These are phyloP conservation scores for Steinernema scapterisci DNA, from an alignment of 2,888 invertebrate species.

Conservation along the genomic window DNA sequence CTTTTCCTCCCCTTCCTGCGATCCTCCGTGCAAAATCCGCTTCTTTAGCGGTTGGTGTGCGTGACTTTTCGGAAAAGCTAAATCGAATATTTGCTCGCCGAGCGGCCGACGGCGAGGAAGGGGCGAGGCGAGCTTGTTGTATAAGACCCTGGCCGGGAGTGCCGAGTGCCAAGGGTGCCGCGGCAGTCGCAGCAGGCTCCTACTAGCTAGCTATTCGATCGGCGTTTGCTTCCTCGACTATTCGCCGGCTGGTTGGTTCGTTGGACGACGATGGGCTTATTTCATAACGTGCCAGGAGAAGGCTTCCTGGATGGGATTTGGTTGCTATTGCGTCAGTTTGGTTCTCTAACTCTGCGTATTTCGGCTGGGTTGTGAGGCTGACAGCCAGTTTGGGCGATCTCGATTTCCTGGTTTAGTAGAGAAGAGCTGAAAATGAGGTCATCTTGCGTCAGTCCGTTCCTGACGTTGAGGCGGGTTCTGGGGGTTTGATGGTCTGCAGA, in stretches of 20 bases:
- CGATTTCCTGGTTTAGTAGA: too few relatives aligned
- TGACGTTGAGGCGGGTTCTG: too few relatives aligned
- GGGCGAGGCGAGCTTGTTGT: constrained; percentile 2
- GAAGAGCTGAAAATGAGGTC: too few relatives aligned
- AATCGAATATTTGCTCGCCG: constrained; percentile 19
- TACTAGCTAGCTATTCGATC: background rate
- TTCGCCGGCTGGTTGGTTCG: background rate
- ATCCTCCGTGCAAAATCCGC: constrained; percentile 26
- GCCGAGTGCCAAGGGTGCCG: constrained; percentile 9
- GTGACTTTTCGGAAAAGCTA: constrained; percentile 22
- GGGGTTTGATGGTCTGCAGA: too few relatives aligned
- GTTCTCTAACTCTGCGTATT: too few relatives aligned
- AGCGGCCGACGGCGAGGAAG: background rate
- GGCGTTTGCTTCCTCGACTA: background rate
- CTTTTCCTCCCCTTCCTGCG: background rate
- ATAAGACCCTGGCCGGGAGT: background rate
- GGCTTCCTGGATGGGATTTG: too few relatives aligned
- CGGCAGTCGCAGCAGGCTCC: too few relatives aligned
- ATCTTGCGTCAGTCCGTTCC: too few relatives aligned
- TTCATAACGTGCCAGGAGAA: background rate
- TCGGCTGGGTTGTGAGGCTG: too few relatives aligned
- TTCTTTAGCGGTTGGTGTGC: background rate
- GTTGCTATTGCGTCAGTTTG: too few relatives aligned
- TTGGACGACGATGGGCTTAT: background rate
- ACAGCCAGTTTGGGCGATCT: too few relatives aligned